phyloP scores from a whole-genome alignment of 2,888 invertebrate genomes.

The Nomada flava region DNA sequence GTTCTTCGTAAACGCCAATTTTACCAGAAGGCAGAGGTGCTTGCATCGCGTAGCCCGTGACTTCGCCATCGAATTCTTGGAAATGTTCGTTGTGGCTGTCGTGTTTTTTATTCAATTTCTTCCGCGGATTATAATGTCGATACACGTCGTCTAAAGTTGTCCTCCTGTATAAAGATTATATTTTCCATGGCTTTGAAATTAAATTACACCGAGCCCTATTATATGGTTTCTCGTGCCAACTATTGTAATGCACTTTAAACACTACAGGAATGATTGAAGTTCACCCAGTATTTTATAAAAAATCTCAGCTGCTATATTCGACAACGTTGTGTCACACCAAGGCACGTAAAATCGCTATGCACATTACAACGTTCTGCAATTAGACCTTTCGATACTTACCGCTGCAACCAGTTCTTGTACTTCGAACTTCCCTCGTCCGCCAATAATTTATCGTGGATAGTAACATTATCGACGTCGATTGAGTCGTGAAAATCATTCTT shows the following conservation, averaged over 20 bases:
- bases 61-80: slow-evolving; percentile 88
- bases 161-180: slow-evolving; percentile 85
- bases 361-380: not conserved
- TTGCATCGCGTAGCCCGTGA: slow-evolving; percentile 85
- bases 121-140: slow-evolving; percentile 86
- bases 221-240: not conserved
- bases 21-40: slow-evolving; percentile 78
- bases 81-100: slow-evolving; percentile 81
- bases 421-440: slow-evolving; percentile 90
- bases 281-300: no score
- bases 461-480: slow-evolving; percentile 76
- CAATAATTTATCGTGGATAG: slow-evolving; percentile 85
- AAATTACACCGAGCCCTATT: not conserved
- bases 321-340: no score
- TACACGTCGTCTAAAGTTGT: slow-evolving; percentile 90
- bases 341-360: not conserved
- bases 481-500: slow-evolving; percentile 71
- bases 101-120: slow-evolving; percentile 75
- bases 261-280: no score
- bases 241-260: no score
- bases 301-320: no score
- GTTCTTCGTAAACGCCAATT: slow-evolving; percentile 69
- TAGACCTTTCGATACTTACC: slow-evolving; percentile 84
- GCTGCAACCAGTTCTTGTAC: slow-evolving; percentile 91
- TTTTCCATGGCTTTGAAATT: not conserved